Evolutionary conservation across 2,113 vertebrate genomes (phyloP).

Genomic region (Anarhynchus alexandrinus): DNA sequence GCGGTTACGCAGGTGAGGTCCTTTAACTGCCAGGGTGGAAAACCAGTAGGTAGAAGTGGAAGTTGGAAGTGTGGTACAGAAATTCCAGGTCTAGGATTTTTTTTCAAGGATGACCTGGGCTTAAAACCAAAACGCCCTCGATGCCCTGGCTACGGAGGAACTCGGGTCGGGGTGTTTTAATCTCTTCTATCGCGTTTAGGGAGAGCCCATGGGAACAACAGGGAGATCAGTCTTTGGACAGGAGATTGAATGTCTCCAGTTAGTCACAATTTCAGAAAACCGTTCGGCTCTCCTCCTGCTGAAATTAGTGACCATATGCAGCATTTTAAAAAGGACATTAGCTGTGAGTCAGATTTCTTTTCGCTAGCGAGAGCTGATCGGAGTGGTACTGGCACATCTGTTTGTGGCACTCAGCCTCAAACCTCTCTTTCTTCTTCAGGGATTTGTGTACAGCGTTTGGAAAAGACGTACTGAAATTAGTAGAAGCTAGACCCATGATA

Average conservation of each 20-base stretch:
- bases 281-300: background rate
- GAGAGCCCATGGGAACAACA: background rate
- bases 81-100: background rate
- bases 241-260: background rate
- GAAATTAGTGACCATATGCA: background rate
- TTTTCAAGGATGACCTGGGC: background rate
- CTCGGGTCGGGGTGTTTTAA: rapidly evolving
- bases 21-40: background rate
- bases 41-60: background rate
- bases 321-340: background rate
- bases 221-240: background rate
- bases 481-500: slow-evolving; percentile 94
- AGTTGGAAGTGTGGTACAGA: rapidly evolving
- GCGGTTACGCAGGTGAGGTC: rapidly evolving
- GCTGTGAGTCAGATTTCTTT: background rate
- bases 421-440: slow-evolving; percentile 60
- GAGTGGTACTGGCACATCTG: background rate
- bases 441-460: slow-evolving; percentile 96
- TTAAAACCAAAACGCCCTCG: background rate
- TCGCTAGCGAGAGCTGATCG: background rate
- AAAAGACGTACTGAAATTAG: slow-evolving; percentile 95
- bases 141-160: rapidly evolving
- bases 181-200: background rate
- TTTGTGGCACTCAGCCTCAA: background rate
- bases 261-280: background rate